Evolutionary conservation across 2,888 invertebrate genomes (phyloP), one percentile per base, ranked within the genome.

Genomic region (Euclidia mi): DNA sequence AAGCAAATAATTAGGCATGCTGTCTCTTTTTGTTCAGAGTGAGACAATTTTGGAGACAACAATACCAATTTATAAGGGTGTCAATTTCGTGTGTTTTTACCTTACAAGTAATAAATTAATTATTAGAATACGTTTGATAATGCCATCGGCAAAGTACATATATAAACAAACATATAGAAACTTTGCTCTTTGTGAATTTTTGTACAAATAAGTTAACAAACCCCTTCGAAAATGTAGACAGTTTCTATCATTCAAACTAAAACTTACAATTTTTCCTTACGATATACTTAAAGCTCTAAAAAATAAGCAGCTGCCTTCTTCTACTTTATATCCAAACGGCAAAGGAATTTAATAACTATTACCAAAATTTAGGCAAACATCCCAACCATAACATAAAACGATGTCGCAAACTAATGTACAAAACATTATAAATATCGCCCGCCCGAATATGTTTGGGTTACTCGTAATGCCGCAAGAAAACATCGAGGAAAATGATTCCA

Each of bases 401-500:
- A 69, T 59, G 56, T 65, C 66, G 50, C 71, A 73, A 65, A 66
- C 56, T 52, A 65, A 73, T 66, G 66, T 70, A 63, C 43, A 46
- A 50, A 73, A 71, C 74, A 70, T 75, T 75, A 69, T 65, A 56
- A 71, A 65, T 60, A 75, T 65, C 59, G 46, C 55, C 51, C 34
- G 52, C n/a, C 53, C 62, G 40, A 64, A 62, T 47, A 65, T 67
- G 48, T 61, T 65, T 29, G 63, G 55, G 53, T 37, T 57, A 56
- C 53, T 57, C 55, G 55, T 43, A 64, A 67, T 40, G 65, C 56
- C 55, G 59, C 69, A 71, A 74, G 71, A 71, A 77, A 78, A 77
- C 76, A 75, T 79, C 76, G 71, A 68, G 68, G 72, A 77, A 84
- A 82, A 79, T 84, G 76, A 84, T 84, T 78, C 64, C 59, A 79